phyloP scores from a whole-genome alignment of 2,113 vertebrate genomes.

The Ptilonorhynchus violaceus region DNA sequence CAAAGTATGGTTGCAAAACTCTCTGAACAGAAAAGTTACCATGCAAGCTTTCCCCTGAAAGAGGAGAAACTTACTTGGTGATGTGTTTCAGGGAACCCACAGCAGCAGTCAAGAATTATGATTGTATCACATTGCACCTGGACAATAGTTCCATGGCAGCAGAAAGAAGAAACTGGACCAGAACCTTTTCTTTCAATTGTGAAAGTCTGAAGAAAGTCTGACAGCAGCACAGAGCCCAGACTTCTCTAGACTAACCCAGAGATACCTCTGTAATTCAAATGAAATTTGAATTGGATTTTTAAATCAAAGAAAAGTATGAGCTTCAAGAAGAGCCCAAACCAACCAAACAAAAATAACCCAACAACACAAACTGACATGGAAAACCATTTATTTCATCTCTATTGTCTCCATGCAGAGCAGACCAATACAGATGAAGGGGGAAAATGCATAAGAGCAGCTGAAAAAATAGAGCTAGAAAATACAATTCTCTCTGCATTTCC shows the following conservation, averaged over 20 bases:
- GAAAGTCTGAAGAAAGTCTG: background rate
- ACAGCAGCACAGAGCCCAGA: background rate
- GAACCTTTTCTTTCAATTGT: background rate
- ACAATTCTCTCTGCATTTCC: conserved; percentile 52
- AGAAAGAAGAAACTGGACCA: background rate
- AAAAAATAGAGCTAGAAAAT: conserved; percentile 67
- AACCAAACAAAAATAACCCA: background rate
- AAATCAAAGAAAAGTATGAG: background rate
- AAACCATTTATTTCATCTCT: conserved; percentile 67
- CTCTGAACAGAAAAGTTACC: background rate
- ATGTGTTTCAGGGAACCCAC: background rate
- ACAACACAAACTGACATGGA: background rate
- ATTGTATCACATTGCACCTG: background rate
- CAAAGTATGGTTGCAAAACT: background rate
- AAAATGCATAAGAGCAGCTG: conserved; percentile 51
- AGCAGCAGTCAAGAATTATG: background rate
- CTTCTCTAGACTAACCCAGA: background rate
- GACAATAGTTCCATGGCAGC: background rate
- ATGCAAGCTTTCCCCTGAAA: background rate
- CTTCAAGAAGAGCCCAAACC: background rate
- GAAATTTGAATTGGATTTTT: background rate
- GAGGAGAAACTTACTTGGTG: background rate
- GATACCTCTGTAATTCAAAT: background rate
- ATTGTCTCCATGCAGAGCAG: conserved; percentile 55
- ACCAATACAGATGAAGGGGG: conserved; percentile 60